Base-by-base conservation (phyloP, 2,113 vertebrate species). In the Polypterus bichir region DNA sequence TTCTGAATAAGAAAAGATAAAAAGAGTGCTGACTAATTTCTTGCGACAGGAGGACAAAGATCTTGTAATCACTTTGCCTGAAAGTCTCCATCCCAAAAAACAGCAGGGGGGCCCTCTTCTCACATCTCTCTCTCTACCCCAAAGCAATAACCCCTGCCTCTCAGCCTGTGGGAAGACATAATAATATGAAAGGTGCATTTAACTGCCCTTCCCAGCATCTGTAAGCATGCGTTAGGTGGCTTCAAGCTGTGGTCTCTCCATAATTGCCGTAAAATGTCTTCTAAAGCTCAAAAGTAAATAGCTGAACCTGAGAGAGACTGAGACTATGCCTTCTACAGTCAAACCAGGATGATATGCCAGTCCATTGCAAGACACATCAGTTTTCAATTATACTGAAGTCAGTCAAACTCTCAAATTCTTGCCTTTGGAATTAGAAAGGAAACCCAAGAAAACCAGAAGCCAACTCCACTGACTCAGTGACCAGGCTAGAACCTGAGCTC, bases 61-160 rank as follows among this genome's bases (percentile, higher is more conserved):
- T 66, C 57, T 61, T 53, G 68, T 61, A 73, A 73, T 74, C 69
- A 69, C 72, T 73, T 72, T 71, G 68, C 59, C 71, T 72, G n/a
- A 62, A 65, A 68, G 75, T 77, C 76, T 76, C 70, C 71, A 71
- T 76, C 66, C 70, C 69, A 66, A 27, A 27, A 74, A 75, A 72
- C 73, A 70, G 69, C 53, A 53, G 67, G 68, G 67, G 64, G 48
- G 49, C 53, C 64, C 65, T 55, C 65, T 27, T 27, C 9, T 49
- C 68, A 47, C 58, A 73, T 72, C 71, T 27, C 56, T 62, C 65
- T 60, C 27, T 6, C 7, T 46, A 9, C 8, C 60, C 9, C 60
- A 44, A 49, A 46, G 11, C 64, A 66, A 46, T 55, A 62, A 67
- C 27, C 27, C 27, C 27, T 27, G 64, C 62, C 68, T 49, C 66